Conservation (phyloP, 2,888 invertebrate genomes). For the Dicroscelio sp. region DNA sequence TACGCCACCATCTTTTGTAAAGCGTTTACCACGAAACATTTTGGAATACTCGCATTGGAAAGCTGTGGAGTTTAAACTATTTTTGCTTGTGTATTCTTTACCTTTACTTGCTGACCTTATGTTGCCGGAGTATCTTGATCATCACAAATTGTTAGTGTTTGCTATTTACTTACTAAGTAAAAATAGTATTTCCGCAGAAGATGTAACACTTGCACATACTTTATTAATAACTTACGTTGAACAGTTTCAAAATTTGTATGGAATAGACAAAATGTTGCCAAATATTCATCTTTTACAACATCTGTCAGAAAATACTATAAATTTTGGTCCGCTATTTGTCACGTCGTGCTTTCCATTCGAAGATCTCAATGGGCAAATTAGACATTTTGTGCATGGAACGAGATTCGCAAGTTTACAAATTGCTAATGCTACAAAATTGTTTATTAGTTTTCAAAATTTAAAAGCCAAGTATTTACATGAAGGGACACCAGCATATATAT, state of each 20-base stretch:
- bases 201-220: neutral
- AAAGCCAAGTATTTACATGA: too few species aligned
- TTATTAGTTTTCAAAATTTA: neutral
- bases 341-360: conserved; percentile 23
- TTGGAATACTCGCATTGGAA: neutral
- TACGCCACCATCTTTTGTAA: conserved; percentile 2
- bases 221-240: neutral
- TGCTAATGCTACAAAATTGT: neutral
- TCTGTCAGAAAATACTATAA: neutral
- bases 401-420: neutral
- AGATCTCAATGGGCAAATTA: conserved; percentile 17
- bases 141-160: conserved; percentile 13
- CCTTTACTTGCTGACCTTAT: conserved; percentile 4
- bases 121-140: neutral
- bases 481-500: too few species aligned
- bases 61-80: conserved; percentile 13
- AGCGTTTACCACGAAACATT: neutral
- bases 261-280: neutral
- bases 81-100: neutral
- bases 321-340: neutral
- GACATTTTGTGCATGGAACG: conserved; percentile 13
- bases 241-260: conserved; percentile 11
- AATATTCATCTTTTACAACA: neutral
- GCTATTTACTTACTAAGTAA: neutral
- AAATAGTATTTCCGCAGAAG: neutral